These are phyloP conservation scores for Epistrophe eligans DNA, from an alignment of 2,888 invertebrate species.

Conservation along the genomic window DNA sequence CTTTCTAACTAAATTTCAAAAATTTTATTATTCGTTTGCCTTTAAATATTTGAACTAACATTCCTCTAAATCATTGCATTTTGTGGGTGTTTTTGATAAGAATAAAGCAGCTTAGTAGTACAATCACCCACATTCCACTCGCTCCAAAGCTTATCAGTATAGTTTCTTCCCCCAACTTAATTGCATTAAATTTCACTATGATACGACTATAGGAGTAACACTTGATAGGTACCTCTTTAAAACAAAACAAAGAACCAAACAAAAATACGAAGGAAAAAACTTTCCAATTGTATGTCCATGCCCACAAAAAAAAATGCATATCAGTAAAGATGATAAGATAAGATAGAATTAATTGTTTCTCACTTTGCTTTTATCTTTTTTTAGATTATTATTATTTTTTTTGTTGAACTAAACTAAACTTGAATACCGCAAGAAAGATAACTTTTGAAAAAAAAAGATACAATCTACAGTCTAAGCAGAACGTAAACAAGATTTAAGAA, in stretches of 20 bases:
- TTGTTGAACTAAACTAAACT: slow-evolving; percentile 16
- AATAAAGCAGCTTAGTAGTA: slow-evolving; percentile 1
- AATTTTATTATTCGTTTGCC: not conserved
- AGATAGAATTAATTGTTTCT: slow-evolving; percentile 51
- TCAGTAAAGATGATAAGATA: slow-evolving; percentile 58
- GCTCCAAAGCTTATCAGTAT: slow-evolving; percentile 5
- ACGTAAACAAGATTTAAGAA: slow-evolving; percentile 48
- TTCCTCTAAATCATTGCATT: not conserved
- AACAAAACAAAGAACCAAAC: not conserved
- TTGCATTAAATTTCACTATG: slow-evolving; percentile 10
- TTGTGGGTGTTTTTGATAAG: not conserved
- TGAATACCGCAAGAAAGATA: slow-evolving; percentile 42
- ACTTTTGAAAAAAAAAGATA: slow-evolving; percentile 46
- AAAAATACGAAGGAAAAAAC: slow-evolving; percentile 4
- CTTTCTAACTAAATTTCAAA: not conserved
- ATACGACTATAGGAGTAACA: not conserved
- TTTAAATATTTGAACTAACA: slow-evolving; percentile 1
- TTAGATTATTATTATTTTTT: slow-evolving; percentile 4
- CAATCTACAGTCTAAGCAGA: slow-evolving; percentile 47
- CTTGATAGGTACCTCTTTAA: not conserved
- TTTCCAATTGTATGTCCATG: slow-evolving; percentile 34
- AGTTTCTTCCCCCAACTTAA: not conserved
- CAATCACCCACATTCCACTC: slow-evolving; percentile 11
- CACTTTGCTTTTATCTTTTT: slow-evolving; percentile 24
- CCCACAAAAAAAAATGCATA: slow-evolving; percentile 43